Evolutionary conservation across 2,797 vertebrate genomes (phyloP), one percentile per base, ranked within the genome.

Genomic region (Sebastes elongatus): DNA sequence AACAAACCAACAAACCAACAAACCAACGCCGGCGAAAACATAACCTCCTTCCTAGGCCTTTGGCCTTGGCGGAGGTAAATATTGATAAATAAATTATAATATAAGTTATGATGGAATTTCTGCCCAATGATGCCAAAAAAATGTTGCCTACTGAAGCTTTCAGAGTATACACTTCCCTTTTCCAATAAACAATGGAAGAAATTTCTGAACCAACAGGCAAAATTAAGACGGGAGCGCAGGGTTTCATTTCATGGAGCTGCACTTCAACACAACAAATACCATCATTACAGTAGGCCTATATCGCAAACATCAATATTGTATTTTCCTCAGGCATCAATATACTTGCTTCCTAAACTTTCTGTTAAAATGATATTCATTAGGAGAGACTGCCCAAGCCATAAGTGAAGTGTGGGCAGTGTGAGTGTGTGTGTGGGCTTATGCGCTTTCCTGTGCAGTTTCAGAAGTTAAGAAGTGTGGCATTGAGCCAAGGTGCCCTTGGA

Each of bases 341-440:
- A 88, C 80, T 85, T 77, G 63, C 72, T 85, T 86, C 71, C 74
- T 72, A 35, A 80, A 76, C 66, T 87, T 87, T 86, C 78, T 88
- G 83, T 71, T 91, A 76, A 88, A 90, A 86, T 75, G 84, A 84
- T 86, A 72, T 91, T 93, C 87, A 91, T 92, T 88, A 89, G 81
- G 68, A 82, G 67, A 83, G 78, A 70, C 72, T 60, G 68, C 49
- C 38, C 18, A 56, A 84, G 77, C 69, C 72, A 28, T 25, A 86
- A 80, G 63, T 78, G 66, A 72, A 83, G 77, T 68, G 78, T 86
- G 76, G 76, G 86, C 35, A 55, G 63, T 30, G 61, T 30, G 60
- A n/a, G 59, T 20, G 65, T 74, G 56, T 76, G 60, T 77, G 71
- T 74, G 65, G 42, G 81, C 53, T 79, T 69, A 4, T 67, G 22